A percentile compares a stretch with the other conserved stretches of the same genome.
phyloP scores from a whole-genome alignment of 2,888 invertebrate genomes.

The Trachelus stipa region DNA sequence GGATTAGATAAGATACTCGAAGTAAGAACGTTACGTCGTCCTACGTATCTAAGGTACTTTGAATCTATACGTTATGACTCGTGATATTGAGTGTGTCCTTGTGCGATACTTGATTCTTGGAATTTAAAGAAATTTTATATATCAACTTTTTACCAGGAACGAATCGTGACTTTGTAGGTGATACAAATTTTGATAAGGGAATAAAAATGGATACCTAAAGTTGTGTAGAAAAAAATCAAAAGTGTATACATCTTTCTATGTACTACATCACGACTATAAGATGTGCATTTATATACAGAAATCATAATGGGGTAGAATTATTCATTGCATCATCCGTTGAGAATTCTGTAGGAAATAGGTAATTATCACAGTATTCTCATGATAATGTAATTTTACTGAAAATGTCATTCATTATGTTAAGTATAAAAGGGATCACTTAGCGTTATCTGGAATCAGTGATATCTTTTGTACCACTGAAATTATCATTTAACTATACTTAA shows the following conservation, averaged over 20 bases:
- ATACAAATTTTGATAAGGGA: not conserved
- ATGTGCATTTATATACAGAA: not conserved
- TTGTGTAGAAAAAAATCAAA: not conserved
- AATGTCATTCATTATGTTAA: not conserved
- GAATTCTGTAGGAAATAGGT: not conserved
- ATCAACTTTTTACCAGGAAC: not conserved
- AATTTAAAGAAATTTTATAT: not conserved
- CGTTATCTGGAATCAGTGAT: not conserved
- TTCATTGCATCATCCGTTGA: slow-evolving; percentile 5
- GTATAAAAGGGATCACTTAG: not conserved
- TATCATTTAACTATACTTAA: not conserved
- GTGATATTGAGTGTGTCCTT: not conserved
- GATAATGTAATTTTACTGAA: slow-evolving; percentile 1
- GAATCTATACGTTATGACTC: not conserved
- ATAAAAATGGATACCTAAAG: not conserved
- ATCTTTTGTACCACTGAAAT: not conserved
- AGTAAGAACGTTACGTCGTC: not conserved
- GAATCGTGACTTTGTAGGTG: not conserved
- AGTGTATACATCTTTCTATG: not conserved
- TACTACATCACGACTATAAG: not conserved
- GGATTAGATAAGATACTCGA: not conserved
- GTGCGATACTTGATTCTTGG: not conserved
- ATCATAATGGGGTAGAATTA: not conserved
- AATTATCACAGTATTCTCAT: slow-evolving; percentile 3
- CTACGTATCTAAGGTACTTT: not conserved